A percentile compares a stretch with the other conserved stretches of the same genome.
Evolutionary conservation across 1,140 invertebrate genomes (phyloP).

Genomic region (Periplaneta americana): DNA sequence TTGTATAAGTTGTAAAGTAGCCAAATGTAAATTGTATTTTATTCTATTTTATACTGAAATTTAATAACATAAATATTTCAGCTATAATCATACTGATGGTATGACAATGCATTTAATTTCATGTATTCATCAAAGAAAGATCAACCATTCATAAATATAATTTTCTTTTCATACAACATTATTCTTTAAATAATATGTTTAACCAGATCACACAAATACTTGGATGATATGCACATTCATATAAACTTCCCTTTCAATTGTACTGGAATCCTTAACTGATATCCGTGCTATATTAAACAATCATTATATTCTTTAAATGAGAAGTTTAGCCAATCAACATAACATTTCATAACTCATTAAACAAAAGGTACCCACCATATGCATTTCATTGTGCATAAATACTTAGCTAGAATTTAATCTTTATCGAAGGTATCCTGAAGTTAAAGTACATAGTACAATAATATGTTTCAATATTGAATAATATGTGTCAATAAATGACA

Average conservation of each 20-base stretch:
- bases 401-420: no score
- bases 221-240: not conserved
- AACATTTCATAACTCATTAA: not conserved
- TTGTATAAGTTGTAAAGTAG: not conserved
- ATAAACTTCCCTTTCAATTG: not conserved
- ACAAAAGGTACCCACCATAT: not conserved
- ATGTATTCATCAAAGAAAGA: not conserved
- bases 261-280: not conserved
- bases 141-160: not conserved
- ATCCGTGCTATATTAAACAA: not conserved
- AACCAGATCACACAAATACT: not conserved
- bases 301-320: not conserved
- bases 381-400: not conserved
- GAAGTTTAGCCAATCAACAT: not conserved
- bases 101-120: not conserved
- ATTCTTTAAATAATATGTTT: not conserved
- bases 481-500: no score
- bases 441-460: no score
- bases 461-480: no score
- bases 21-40: not conserved
- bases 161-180: no score
- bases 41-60: not conserved
- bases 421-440: no score
- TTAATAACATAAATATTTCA: not conserved
- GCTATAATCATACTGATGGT: not conserved